Evolutionary conservation across 1,140 invertebrate species (phyloP).

Genomic region (Melipona quadrifasciata): DNA sequence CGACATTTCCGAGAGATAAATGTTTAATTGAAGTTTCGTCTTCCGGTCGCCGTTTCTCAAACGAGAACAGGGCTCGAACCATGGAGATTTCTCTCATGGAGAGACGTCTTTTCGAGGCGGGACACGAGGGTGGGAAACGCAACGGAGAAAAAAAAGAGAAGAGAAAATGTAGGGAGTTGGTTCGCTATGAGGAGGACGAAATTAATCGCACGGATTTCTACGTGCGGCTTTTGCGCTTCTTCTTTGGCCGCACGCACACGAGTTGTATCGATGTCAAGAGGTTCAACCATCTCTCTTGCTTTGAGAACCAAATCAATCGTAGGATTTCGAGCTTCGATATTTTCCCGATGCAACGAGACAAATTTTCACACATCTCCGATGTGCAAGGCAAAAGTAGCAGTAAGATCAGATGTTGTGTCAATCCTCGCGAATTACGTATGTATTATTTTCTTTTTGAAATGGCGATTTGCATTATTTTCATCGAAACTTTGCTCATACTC

Average conservation of each 20-base stretch:
- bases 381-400: no score
- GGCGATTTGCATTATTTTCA: no score
- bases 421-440: no score
- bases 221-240: conserved; percentile 24
- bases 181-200: conserved; percentile 29
- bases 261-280: background rate
- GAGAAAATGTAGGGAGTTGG: background rate
- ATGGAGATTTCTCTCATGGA: conserved; percentile 41
- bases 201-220: conserved; percentile 54
- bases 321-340: background rate
- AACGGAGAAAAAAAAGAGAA: background rate
- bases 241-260: background rate
- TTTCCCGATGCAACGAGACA: background rate
- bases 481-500: no score
- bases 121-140: background rate
- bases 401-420: no score
- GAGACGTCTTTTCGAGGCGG: background rate
- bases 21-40: conserved; percentile 67
- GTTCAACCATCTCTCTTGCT: background rate
- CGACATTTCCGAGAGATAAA: conserved; percentile 52
- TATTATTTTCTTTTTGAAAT: no score
- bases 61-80: conserved; percentile 32
- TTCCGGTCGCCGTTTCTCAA: conserved; percentile 34
- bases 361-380: background rate
- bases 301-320: background rate